Evolutionary conservation across 2,888 invertebrate genomes (phyloP), one percentile per base, ranked within the genome.

Genomic region (Eutolmus rufibarbis): DNA sequence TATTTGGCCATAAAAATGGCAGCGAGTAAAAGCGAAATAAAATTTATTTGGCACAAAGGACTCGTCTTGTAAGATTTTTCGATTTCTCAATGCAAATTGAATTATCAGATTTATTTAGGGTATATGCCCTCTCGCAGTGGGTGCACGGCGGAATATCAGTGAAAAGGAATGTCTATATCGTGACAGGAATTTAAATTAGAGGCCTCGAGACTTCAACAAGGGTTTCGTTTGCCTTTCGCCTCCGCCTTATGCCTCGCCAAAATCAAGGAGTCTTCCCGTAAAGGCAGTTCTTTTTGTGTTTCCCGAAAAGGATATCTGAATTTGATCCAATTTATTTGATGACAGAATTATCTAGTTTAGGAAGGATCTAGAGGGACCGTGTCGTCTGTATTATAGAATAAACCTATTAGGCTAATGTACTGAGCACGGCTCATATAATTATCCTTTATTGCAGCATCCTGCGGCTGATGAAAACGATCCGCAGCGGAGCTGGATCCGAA

Each of bases 311-410:
- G 85, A 86, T 88, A 81, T 86, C 86, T 79, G 87, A 88, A 88
- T 87, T 87, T 88, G 88, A 88, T 88, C 88, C 88, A 88, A 88
- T 88, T 88, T 88, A 88, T 88, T 88, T 88, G 85, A 88, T 88
- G 88, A 78, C 79, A 85, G 87, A 88, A 87, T 87, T 88, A 88
- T 88, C 87, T 86, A 88, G 87, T 88, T 88, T 85, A 85, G 74
- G n/a, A 87, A 88, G 51, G 81, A 74, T 85, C 85, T 85, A 1
- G 85, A 43, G 74, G 74, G 51, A 46, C 74, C 46, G 34, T 86
- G 57, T 74, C 77, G 66, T 79, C 84, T 37, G 46, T 34, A 77
- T 84, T 87, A 82, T 86, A 76, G 87, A 87, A 88, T 88, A 87
- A 88, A 86, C 79, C 88, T 86, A 88, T 88, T 86, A 88, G 19